Base-by-base conservation (phyloP, 2,888 invertebrate genomes). In the Allolobophora icterica region DNA sequence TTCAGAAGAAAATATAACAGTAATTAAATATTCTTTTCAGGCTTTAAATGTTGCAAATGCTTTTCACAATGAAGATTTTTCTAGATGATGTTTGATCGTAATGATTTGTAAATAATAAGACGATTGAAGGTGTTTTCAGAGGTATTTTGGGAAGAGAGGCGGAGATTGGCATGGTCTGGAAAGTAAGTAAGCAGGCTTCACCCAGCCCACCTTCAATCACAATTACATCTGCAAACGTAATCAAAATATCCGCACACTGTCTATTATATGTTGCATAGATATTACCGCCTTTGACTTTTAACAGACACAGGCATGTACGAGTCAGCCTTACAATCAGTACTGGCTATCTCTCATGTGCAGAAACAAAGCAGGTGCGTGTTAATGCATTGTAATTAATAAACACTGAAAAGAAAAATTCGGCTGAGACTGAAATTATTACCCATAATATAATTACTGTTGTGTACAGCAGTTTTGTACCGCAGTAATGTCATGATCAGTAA, bases 91-190 rank as follows among this genome's bases (percentile, higher is more conserved):
- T 8, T 71, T 71, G n/a, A 30, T 71, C 30, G 71, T 71, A n/a
- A 71, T 71, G n/a, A n/a, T 71, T n/a, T n/a, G 71, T 71, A n/a
- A 71, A 71, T 30, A n/a, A 19, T 8, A n/a, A 71, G 71, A 71
- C 4, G 71, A 71, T 71, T n/a, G 30, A 71, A 17, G n/a, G 11
- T 52, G n/a, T 71, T 71, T 71, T 3, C 71, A n/a, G 71, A 71
- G 71, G 71, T 5, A 71, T 71, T 71, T 71, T 71, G 30, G n/a
- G n/a, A 71, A 71, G 30, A 71, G 71, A 71, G n/a, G n/a, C 71
- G 71, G 71, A 71, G 71, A n/a, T 71, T 71, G 30, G 71, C 71
- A 71, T 30, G 71, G 71, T 71, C 71, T 71, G 71, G 71, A 71
- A 71, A 71, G 71, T 71, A 71, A 71, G 71, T 71, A 71, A 71